A percentile compares a stretch with the other conserved stretches of the same genome.
Conservation (phyloP, 2,888 invertebrate species). For the Drosophila siamana region DNA sequence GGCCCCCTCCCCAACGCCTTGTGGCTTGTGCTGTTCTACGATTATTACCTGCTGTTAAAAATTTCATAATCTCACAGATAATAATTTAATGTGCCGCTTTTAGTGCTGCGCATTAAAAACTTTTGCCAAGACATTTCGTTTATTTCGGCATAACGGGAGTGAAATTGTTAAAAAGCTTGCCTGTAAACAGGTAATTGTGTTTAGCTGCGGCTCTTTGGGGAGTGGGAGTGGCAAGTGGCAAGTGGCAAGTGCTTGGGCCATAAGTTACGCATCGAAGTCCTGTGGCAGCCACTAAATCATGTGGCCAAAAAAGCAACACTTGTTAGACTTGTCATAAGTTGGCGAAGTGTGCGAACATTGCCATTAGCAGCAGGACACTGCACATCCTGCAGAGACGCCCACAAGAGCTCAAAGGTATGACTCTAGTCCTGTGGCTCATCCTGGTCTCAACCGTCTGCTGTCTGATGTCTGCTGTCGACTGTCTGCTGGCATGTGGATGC, state of each 20-base stretch:
- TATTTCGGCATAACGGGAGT: not conserved
- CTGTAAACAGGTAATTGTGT: slow-evolving; percentile 80
- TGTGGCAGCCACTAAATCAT: slow-evolving; percentile 52
- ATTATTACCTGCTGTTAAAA: slow-evolving; percentile 83
- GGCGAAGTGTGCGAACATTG: slow-evolving; percentile 74
- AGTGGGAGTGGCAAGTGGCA: not conserved
- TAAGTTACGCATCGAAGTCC: slow-evolving; percentile 33
- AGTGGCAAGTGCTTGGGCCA: slow-evolving; percentile 34
- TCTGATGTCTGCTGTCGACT: slow-evolving; percentile 47
- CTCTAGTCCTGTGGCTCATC: slow-evolving; percentile 14
- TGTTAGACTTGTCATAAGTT: slow-evolving; percentile 59
- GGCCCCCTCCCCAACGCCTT: too few species aligned
- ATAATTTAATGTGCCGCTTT: slow-evolving; percentile 80
- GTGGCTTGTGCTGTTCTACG: slow-evolving; percentile 59
- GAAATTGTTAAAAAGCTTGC: not conserved
- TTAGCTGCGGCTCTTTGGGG: slow-evolving; percentile 26
- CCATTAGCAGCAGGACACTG: slow-evolving; percentile 54
- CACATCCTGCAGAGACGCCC: slow-evolving; percentile 17
- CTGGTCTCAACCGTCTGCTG: slow-evolving; percentile 53
- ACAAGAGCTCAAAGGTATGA: slow-evolving; percentile 41
- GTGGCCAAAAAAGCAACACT: slow-evolving; percentile 39
- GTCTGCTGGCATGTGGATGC: slow-evolving; percentile 63
- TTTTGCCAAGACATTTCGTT: slow-evolving; percentile 62
- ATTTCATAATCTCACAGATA: slow-evolving; percentile 77
- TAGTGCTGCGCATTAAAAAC: slow-evolving; percentile 77